Base-by-base conservation (phyloP, 1,140 invertebrate species). In the Eciton burchellii region DNA sequence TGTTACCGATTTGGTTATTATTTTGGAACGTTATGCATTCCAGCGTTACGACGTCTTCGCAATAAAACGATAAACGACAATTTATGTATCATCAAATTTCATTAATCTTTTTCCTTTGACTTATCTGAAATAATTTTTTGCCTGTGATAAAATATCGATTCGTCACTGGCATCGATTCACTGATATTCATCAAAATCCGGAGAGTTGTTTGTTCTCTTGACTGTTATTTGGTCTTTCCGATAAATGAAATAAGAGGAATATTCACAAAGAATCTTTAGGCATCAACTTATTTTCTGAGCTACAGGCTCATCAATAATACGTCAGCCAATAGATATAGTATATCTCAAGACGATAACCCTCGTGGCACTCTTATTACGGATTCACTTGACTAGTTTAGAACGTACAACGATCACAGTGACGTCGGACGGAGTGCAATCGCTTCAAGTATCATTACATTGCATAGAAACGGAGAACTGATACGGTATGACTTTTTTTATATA, bases 1-100 rank as follows among this genome's bases (percentile, higher is more conserved):
- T 96, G 65, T 90, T 96, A 70, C 96, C 96, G 14, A 94, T 94
- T 71, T 97, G 96, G 96, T 89, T 95, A 6, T 84, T 95, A 62
- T 95, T 96, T 81, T 96, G 95, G 95, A 93, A 92, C 52, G 89
- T 94, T 29, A 90, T 94, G 45, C 81, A 81, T 54, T 83, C 79
- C 16, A 74, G 76, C 3, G 47, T 4, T 9, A 29, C 1, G n/a
- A 45, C 59, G 9, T 19, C 66, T 0, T 63, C 43, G 6, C 70
- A 74, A 87, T 73, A 77, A 77, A 54, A 56, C 11, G 3, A 54
- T 1, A 54, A 66, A 47, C 3, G 12, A 12, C 43, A 79, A 45
- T 1, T 29, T 1, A 66, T 14, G 24, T 35, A 35, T 35, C 35
- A 11, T 43, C 5, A 0, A 54, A 41, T 52, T 49, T 5, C 52